A percentile compares a stretch with the other conserved stretches of the same genome.
phyloP scores from a whole-genome alignment of 2,113 vertebrate species.

The Pycnonotus jocosus region DNA sequence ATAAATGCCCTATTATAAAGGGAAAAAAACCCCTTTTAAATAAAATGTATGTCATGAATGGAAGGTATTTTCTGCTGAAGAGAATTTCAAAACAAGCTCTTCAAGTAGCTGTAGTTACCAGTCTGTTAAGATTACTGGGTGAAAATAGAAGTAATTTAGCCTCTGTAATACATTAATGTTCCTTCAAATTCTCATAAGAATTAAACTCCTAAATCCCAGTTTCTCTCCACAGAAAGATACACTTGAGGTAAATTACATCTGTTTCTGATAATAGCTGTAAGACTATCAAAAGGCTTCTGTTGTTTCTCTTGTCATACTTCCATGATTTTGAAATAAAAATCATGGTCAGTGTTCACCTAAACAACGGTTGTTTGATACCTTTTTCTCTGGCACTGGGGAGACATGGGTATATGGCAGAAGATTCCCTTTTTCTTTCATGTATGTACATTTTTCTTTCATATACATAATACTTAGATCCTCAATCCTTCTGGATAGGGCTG shows the following conservation, averaged over 20 bases:
- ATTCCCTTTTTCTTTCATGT: background rate
- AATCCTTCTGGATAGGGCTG: background rate
- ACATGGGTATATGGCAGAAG: background rate
- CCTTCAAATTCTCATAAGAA: background rate
- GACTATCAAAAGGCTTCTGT: background rate
- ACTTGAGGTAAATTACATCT: background rate
- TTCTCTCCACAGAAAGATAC: background rate
- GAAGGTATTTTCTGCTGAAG: background rate
- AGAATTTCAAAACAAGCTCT: background rate
- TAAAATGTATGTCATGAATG: background rate
- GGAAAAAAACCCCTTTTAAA: background rate
- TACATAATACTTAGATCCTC: background rate
- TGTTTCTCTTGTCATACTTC: background rate
- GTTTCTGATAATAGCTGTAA: background rate
- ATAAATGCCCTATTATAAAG: background rate
- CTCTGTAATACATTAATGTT: background rate
- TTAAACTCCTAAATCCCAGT: background rate
- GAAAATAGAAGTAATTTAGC: background rate
- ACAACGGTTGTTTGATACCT: background rate
- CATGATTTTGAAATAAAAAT: background rate
- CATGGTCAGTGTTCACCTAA: background rate
- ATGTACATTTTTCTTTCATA: background rate
- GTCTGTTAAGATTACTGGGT: background rate
- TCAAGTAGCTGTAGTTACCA: background rate
- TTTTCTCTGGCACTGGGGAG: background rate